Conservation (phyloP, 2,113 vertebrate genomes). For the Lepus timidus region DNA sequence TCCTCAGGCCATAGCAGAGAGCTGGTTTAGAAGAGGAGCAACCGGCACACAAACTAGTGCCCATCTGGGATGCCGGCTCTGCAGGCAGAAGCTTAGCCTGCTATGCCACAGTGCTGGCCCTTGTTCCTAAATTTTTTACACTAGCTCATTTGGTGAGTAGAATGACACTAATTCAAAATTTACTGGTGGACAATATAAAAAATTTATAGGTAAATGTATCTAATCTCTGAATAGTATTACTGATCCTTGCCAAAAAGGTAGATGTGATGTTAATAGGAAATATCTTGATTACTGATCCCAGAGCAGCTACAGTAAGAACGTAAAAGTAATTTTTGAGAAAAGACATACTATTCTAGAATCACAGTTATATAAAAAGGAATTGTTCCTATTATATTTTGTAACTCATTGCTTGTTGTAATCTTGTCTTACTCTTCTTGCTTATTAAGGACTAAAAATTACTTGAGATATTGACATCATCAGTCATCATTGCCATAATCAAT, state of each 20-base stretch:
- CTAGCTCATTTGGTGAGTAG: conserved; percentile 24
- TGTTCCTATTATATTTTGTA: not conserved
- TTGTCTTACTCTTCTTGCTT: not conserved
- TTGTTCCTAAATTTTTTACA: not conserved
- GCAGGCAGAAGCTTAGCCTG: no score
- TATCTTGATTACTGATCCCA: not conserved
- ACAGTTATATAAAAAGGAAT: not conserved
- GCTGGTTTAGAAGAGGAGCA: no score
- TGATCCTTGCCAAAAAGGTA: not conserved
- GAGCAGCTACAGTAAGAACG: not conserved
- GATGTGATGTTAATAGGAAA: not conserved
- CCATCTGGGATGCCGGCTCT: no score
- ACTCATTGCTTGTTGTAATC: not conserved
- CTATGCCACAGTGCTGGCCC: no score
- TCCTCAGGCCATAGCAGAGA: no score
- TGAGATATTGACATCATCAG: not conserved
- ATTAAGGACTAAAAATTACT: conserved; percentile 32
- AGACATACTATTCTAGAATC: not conserved
- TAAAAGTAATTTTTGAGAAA: conserved; percentile 35
- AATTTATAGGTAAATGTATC: conserved; percentile 13
- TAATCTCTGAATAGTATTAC: not conserved
- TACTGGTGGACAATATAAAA: not conserved
- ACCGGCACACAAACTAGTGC: no score
- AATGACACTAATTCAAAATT: conserved; percentile 34
- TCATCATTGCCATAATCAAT: not conserved